These are phyloP conservation scores for Leptopilina clavipes DNA, from an alignment of 1,140 invertebrate genomes.

Conservation along the genomic window DNA sequence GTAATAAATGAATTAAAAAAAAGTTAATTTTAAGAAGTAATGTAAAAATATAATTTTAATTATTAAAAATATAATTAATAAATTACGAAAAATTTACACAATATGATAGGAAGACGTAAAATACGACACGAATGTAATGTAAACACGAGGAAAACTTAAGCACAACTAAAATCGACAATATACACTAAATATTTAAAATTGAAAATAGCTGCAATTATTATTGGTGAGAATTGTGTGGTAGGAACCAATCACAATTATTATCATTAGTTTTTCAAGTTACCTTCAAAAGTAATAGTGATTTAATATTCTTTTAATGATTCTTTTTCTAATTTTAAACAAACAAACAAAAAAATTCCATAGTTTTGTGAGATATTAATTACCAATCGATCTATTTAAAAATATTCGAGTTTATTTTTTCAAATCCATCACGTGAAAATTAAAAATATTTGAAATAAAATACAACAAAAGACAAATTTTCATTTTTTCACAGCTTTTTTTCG, in stretches of 20 bases:
- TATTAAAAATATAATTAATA: constrained; percentile 29
- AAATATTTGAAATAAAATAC: too few relatives aligned
- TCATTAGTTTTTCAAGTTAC: not conserved
- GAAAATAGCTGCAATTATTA: not conserved
- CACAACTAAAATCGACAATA: not conserved
- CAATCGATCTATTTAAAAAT: not conserved
- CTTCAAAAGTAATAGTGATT: not conserved
- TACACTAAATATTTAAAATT: not conserved
- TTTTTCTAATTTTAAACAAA: not conserved
- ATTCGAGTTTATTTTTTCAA: not conserved
- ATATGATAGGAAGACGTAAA: not conserved
- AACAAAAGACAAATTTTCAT: too few relatives aligned
- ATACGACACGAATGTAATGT: not conserved
- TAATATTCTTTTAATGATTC: not conserved
- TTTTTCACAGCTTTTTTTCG: too few relatives aligned
- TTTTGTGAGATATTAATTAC: too few relatives aligned
- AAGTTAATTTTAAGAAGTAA: too few relatives aligned
- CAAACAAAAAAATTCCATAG: too few relatives aligned
- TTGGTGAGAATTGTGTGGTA: not conserved
- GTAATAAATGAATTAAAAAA: too few relatives aligned
- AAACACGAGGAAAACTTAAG: not conserved
- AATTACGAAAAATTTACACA: not conserved
- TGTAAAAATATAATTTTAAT: not conserved
- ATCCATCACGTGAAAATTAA: too few relatives aligned
- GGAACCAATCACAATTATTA: not conserved